A percentile compares a stretch with the other conserved stretches of the same genome.
Conservation (phyloP, 2,113 vertebrate species). For the Todiramphus chloris region DNA sequence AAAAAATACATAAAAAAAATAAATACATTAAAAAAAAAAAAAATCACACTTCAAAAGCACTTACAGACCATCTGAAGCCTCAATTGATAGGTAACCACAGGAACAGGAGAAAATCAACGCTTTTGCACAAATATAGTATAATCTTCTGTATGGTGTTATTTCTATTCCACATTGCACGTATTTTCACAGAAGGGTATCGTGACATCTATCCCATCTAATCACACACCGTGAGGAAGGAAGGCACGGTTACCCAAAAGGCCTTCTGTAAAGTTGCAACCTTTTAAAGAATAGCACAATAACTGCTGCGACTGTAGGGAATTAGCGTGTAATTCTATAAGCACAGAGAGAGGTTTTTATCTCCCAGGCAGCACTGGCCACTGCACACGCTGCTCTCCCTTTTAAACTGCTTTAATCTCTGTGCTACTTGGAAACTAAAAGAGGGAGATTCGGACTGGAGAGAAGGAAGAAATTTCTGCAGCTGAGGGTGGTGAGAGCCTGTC, state of each 20-base stretch:
- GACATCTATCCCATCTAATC: not conserved
- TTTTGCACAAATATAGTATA: not conserved
- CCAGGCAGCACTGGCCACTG: not conserved
- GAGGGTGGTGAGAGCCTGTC: not conserved
- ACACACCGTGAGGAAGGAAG: not conserved
- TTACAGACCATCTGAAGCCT: not conserved
- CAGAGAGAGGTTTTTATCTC: not conserved
- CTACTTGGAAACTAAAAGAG: not conserved
- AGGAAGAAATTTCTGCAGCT: not conserved
- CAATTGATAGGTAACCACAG: not conserved
- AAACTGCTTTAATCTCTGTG: not conserved
- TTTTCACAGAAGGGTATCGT: not conserved
- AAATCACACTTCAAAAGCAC: not conserved
- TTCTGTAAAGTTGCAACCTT: not conserved
- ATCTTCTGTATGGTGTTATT: not conserved
- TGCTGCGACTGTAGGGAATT: not conserved
- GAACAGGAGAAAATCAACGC: not conserved
- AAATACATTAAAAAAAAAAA: not conserved
- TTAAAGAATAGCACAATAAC: not conserved
- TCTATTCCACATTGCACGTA: not conserved
- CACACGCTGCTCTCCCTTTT: not conserved
- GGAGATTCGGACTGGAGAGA: not conserved
- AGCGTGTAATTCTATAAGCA: too few relatives aligned
- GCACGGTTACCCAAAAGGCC: fast-evolving
- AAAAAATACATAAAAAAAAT: too few relatives aligned